These are phyloP conservation scores for Nerophis ophidion DNA, from an alignment of 2,113 vertebrate genomes.

Conservation along the genomic window DNA sequence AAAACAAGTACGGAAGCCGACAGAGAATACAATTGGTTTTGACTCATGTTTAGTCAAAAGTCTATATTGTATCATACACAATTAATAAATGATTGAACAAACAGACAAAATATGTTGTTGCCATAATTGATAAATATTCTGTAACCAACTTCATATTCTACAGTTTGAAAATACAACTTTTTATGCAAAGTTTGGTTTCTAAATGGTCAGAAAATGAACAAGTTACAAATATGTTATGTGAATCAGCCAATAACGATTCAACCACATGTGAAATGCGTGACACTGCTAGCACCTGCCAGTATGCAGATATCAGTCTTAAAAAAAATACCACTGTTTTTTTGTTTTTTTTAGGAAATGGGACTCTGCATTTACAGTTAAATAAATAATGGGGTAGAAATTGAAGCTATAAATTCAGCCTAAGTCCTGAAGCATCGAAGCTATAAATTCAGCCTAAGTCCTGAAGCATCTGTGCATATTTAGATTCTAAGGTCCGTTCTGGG, in stretches of 20 bases:
- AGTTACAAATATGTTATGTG: conserved; percentile 33
- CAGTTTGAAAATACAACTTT: conserved; percentile 23
- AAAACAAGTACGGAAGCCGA: conserved; percentile 28
- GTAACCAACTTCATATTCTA: too few relatives aligned
- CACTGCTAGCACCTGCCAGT: conserved; percentile 21
- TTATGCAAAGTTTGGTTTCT: conserved; percentile 31
- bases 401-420: conserved; percentile 1
- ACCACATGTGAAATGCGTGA: conserved; percentile 47
- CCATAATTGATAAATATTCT: too few relatives aligned
- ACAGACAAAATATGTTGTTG: too few relatives aligned
- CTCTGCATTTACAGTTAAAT: conserved; percentile 50
- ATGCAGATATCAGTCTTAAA: conserved; percentile 21
- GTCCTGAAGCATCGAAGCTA: too few relatives aligned
- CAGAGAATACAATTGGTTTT: conserved; percentile 2
- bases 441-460: conserved; percentile 1
- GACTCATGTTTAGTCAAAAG: too few relatives aligned
- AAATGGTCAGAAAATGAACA: conserved; percentile 48
- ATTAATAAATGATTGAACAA: too few relatives aligned
- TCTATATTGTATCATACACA: too few relatives aligned
- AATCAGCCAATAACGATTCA: conserved; percentile 45
- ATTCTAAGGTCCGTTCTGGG: conserved; percentile 1
- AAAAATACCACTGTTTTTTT: conserved; percentile 11
- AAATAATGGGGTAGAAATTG: conserved; percentile 45
- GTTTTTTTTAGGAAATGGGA: conserved; percentile 20
- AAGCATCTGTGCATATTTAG: conserved; percentile 28